phyloP scores from a whole-genome alignment of 2,113 vertebrate genomes.

The Xenus cinereus region DNA sequence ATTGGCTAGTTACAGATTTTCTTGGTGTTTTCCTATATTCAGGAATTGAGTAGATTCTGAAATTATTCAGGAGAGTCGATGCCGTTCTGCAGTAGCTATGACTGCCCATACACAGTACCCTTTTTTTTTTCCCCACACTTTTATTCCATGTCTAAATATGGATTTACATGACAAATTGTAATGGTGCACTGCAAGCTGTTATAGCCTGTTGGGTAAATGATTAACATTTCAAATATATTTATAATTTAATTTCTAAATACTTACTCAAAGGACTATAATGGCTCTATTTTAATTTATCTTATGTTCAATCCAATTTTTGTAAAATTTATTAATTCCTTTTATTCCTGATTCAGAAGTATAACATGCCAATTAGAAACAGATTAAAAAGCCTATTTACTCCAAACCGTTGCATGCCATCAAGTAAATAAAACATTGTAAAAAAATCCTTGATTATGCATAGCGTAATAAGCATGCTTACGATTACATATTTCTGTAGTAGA shows the following conservation, averaged over 20 bases:
- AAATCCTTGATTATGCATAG: neutral
- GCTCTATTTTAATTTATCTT: slow-evolving; percentile 47
- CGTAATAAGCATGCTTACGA: neutral
- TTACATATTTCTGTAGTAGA: neutral
- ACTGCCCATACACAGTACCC: neutral
- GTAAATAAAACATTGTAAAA: slow-evolving; percentile 49
- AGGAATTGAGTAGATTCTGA: neutral
- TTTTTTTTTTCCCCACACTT: neutral
- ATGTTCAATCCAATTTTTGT: slow-evolving; percentile 49
- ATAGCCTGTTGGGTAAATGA: slow-evolving; percentile 51
- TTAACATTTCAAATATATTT: slow-evolving; percentile 66
- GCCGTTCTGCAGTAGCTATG: neutral
- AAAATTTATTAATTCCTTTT: slow-evolving; percentile 67
- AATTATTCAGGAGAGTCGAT: neutral
- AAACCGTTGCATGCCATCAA: neutral
- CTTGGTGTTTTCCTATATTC: neutral
- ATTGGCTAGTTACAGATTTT: neutral
- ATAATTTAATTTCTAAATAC: slow-evolving; percentile 62
- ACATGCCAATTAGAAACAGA: slow-evolving; percentile 59
- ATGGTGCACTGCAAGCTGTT: slow-evolving; percentile 17
- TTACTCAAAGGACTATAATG: slow-evolving; percentile 46
- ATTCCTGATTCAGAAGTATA: slow-evolving; percentile 41
- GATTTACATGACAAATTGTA: slow-evolving; percentile 51
- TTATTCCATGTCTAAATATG: neutral
- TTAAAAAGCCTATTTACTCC: slow-evolving; percentile 50